A percentile compares a stretch with the other conserved stretches of the same genome.
phyloP scores from a whole-genome alignment of 2,113 vertebrate species.

The Plestiodon gilberti region DNA sequence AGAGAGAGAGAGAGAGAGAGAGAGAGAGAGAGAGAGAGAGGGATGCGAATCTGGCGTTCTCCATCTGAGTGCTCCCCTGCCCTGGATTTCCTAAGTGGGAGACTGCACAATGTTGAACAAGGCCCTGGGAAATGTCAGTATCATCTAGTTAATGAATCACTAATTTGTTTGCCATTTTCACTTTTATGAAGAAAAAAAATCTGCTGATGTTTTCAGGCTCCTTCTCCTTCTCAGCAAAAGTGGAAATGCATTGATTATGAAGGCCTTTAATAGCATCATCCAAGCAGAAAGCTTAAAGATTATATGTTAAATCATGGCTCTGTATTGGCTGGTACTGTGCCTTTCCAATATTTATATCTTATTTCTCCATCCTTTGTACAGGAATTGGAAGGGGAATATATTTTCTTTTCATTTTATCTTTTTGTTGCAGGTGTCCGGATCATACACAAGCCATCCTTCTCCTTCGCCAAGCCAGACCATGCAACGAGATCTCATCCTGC shows the following conservation, averaged over 20 bases:
- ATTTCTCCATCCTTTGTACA: constrained; percentile 52
- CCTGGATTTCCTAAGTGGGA: constrained; percentile 29
- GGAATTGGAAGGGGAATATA: constrained; percentile 6
- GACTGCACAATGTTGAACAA: constrained; percentile 44
- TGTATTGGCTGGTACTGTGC: constrained; percentile 49
- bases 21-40: neutral
- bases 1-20: neutral
- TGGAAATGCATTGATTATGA: constrained; percentile 66
- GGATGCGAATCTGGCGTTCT: constrained; percentile 50
- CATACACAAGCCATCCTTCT: neutral
- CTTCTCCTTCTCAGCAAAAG: constrained; percentile 56
- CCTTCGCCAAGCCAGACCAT: neutral
- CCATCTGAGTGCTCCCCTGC: neutral
- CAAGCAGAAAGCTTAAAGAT: constrained; percentile 70
- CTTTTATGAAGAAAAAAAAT: constrained; percentile 50
- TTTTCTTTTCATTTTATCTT: constrained; percentile 43
- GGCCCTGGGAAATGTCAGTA: constrained; percentile 55
- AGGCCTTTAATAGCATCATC: constrained; percentile 64
- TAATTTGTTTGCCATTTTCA: constrained; percentile 65
- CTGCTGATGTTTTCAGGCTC: constrained; percentile 66
- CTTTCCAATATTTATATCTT: constrained; percentile 53
- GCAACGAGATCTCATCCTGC: neutral
- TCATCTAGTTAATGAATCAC: constrained; percentile 55
- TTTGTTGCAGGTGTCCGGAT: constrained; percentile 22
- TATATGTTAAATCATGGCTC: constrained; percentile 64